phyloP scores from a whole-genome alignment of 2,888 invertebrate species.

The Acrobasis repandana region DNA sequence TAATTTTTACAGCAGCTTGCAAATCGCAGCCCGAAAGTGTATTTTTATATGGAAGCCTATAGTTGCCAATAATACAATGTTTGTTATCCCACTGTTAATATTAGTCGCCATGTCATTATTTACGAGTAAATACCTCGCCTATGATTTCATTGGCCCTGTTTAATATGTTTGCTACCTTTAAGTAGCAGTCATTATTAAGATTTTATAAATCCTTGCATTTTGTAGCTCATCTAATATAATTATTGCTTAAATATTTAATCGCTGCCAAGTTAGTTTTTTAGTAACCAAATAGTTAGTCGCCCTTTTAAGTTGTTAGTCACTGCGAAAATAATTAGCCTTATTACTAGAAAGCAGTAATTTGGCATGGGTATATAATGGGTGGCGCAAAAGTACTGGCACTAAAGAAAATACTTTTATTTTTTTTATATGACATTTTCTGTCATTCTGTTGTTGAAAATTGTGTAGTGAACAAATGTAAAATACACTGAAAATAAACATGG shows the following conservation, averaged over 20 bases:
- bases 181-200: slow-evolving; percentile 1
- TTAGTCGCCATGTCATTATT: not conserved
- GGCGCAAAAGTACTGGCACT: too few relatives aligned
- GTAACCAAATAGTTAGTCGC: slow-evolving; percentile 7
- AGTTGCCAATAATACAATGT: slow-evolving; percentile 2
- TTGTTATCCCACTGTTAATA: slow-evolving; percentile 1
- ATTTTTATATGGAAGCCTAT: slow-evolving; percentile 6
- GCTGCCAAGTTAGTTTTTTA: not conserved
- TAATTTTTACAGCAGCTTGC: not conserved
- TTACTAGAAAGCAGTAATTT: too few relatives aligned
- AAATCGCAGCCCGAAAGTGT: not conserved
- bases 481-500: too few relatives aligned
- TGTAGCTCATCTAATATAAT: not conserved
- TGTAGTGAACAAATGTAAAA: too few relatives aligned
- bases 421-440: too few relatives aligned
- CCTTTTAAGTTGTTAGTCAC: too few relatives aligned
- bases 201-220: slow-evolving; percentile 9
- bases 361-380: too few relatives aligned
- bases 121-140: not conserved
- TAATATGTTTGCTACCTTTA: slow-evolving; percentile 1
- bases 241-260: slow-evolving; percentile 2
- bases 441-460: too few relatives aligned
- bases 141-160: not conserved
- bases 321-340: too few relatives aligned
- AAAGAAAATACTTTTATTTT: too few relatives aligned